phyloP scores from a whole-genome alignment of 2,888 invertebrate species.

The Dynastes maya region DNA sequence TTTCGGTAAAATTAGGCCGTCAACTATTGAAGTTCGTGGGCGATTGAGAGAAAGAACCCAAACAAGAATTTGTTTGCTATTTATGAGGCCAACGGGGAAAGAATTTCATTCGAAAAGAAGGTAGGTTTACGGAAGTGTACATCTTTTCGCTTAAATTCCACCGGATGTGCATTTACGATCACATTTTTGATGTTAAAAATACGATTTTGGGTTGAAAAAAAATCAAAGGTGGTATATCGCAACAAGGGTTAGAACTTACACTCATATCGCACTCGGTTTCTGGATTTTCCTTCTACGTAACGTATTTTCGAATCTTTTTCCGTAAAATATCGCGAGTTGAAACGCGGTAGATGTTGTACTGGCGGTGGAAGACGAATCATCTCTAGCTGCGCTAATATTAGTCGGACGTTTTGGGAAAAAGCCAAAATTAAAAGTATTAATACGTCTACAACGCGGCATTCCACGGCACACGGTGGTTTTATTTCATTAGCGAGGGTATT shows the following conservation, averaged over 20 bases:
- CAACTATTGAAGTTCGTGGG: too few species aligned
- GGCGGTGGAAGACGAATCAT: slow-evolving; percentile 55
- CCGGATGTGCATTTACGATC: too few species aligned
- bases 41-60: too few species aligned
- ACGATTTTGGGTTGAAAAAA: too few species aligned
- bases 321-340: slow-evolving; percentile 52
- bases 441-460: slow-evolving; percentile 52
- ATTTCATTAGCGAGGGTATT: slow-evolving; percentile 48
- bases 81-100: too few species aligned
- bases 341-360: slow-evolving; percentile 53
- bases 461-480: slow-evolving; percentile 49
- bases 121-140: too few species aligned
- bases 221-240: too few species aligned
- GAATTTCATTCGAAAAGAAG: too few species aligned
- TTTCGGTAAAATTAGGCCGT: too few species aligned
- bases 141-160: too few species aligned
- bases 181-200: too few species aligned
- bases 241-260: slow-evolving; percentile 39
- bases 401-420: slow-evolving; percentile 58
- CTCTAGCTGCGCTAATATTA: slow-evolving; percentile 58
- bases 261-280: slow-evolving; percentile 39
- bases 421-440: slow-evolving; percentile 59
- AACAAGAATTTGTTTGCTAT: too few species aligned
- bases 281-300: slow-evolving; percentile 14
- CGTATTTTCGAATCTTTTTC: slow-evolving; percentile 35